Percentiles rank a stretch among this genome's conserved stretches.
These are phyloP conservation scores for Ophion obscuratus DNA, from an alignment of 2,888 invertebrate species.

Conservation along the genomic window DNA sequence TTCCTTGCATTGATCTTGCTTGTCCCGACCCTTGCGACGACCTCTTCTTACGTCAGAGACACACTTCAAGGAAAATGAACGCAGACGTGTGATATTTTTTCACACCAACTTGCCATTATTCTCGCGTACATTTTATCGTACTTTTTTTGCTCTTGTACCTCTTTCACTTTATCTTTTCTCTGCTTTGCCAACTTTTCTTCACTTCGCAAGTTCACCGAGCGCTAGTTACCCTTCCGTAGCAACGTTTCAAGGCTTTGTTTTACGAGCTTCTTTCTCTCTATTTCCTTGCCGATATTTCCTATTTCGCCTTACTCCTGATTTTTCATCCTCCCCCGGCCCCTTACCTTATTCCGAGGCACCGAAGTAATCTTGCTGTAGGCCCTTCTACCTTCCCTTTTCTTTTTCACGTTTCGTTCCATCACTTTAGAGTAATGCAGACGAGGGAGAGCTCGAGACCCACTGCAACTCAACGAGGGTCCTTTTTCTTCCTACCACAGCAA, in stretches of 20 bases:
- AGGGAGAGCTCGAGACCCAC: conserved; percentile 31
- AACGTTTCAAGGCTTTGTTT: conserved; percentile 68
- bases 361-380: conserved; percentile 49
- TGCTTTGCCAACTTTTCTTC: conserved; percentile 55
- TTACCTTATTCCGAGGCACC: conserved; percentile 33
- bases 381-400: conserved; percentile 55
- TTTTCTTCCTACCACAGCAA: conserved; percentile 25
- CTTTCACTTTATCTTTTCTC: conserved; percentile 6
- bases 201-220: conserved; percentile 48
- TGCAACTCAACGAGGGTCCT: conserved; percentile 24
- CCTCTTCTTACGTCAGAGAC: conserved; percentile 17
- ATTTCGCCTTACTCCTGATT: conserved; percentile 42
- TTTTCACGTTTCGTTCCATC: conserved; percentile 35
- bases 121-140: conserved; percentile 41
- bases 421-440: conserved; percentile 49
- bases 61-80: background rate
- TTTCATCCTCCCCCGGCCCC: conserved; percentile 26
- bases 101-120: conserved; percentile 48
- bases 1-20: conserved; percentile 19
- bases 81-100: conserved; percentile 24
- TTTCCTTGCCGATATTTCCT: conserved; percentile 39
- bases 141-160: conserved; percentile 47
- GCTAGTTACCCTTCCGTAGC: conserved; percentile 57
- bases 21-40: background rate
- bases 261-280: conserved; percentile 37